These are phyloP conservation scores for Odontamblyopus rebecca DNA, from an alignment of 2,797 vertebrate species.

Conservation along the genomic window DNA sequence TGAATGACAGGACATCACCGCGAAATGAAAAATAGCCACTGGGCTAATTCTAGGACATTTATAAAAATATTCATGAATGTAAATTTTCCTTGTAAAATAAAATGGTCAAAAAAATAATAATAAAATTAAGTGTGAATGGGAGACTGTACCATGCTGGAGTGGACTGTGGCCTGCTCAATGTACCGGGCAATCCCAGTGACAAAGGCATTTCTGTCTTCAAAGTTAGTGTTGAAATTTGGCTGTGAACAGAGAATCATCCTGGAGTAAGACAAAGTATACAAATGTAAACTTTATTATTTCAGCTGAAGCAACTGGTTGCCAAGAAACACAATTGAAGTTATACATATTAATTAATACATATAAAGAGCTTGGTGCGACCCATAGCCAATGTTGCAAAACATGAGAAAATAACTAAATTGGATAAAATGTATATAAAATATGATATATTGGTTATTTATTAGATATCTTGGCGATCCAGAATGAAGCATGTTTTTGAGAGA, in stretches of 20 bases:
- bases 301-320: too few species aligned
- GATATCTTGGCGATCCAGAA: not conserved
- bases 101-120: not conserved
- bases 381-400: not conserved
- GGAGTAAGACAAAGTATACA: not conserved
- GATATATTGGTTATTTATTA: too few species aligned
- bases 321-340: not conserved
- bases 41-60: not conserved
- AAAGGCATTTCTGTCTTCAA: conserved; percentile 97
- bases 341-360: too few species aligned
- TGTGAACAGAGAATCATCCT: conserved; percentile 48
- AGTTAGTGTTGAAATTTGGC: conserved; percentile 99
- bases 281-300: not conserved
- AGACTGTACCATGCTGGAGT: conserved; percentile 92
- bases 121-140: not conserved
- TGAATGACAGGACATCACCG: too few species aligned
- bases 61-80: not conserved
- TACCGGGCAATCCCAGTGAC: conserved; percentile 98
- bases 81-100: not conserved
- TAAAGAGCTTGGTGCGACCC: too few species aligned
- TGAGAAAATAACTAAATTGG: not conserved
- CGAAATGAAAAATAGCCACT: too few species aligned
- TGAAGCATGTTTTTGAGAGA: not conserved
- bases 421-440: not conserved
- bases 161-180: conserved; percentile 97